A percentile compares a stretch with the other conserved stretches of the same genome.
These are phyloP conservation scores for Phrynocephalus versicolor DNA, from an alignment of 2,113 vertebrate genomes.

Conservation along the genomic window DNA sequence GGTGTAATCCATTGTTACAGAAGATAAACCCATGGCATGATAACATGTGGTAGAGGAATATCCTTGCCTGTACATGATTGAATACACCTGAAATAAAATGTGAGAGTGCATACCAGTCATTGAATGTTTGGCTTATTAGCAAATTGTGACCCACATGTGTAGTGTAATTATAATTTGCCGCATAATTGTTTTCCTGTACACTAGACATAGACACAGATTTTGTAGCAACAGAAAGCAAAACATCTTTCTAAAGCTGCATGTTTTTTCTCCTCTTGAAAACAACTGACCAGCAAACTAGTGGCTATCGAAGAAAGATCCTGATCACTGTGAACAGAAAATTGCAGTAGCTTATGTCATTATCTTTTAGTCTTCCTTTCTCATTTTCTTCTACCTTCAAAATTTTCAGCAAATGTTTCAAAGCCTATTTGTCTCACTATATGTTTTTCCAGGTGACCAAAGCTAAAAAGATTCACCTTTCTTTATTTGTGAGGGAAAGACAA, in stretches of 20 bases:
- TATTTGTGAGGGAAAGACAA: constrained; percentile 53
- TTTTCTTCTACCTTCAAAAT: constrained; percentile 34
- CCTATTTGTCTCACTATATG: constrained; percentile 52
- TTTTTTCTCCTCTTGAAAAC: constrained; percentile 68
- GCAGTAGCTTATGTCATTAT: constrained; percentile 33
- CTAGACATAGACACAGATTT: neutral
- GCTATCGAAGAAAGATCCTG: constrained; percentile 23
- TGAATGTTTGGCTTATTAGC: constrained; percentile 55
- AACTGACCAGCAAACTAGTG: constrained; percentile 57
- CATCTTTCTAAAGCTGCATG: constrained; percentile 18
- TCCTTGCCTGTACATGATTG: neutral
- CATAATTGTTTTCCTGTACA: constrained; percentile 50
- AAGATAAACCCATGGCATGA: too few species aligned
- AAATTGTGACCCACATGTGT: constrained; percentile 60
- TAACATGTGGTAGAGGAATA: constrained; percentile 26
- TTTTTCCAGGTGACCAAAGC: constrained; percentile 61
- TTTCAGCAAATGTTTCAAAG: constrained; percentile 35
- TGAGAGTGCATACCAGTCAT: constrained; percentile 25
- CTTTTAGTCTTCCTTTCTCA: constrained; percentile 42
- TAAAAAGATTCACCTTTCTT: constrained; percentile 60
- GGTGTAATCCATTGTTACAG: neutral
- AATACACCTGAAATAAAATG: constrained; percentile 7
- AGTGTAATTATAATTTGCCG: constrained; percentile 49
- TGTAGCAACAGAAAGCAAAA: neutral
- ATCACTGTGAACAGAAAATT: constrained; percentile 39